Evolutionary conservation across 2,113 vertebrate species (phyloP), one percentile per base, ranked within the genome.

Genomic region (Lathamus discolor): DNA sequence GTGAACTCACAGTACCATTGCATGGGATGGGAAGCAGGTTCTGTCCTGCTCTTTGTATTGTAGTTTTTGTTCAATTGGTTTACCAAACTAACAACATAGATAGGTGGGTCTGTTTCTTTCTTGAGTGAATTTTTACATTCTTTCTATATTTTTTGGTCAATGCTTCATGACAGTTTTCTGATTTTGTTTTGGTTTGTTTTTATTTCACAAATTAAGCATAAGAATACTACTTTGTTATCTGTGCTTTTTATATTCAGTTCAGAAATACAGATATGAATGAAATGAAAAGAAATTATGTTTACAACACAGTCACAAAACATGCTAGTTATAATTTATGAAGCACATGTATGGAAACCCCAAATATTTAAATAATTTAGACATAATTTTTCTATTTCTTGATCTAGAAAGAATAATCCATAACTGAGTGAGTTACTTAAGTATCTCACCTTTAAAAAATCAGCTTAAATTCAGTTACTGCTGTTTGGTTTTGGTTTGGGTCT

Each of bases 111-210:
- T 73, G 5, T 52, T 35, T 35, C 27, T 48, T 84, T 73, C 61
- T 55, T 35, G 10, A 80, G 17, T 23, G n/a, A 39, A 28, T 25
- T 78, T 91, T 49, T 72, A 9, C 10, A 24, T 67, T 18, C 10
- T 33, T 69, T 69, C 44, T 48, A 11, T 35, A 11, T 1, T 74
- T 69, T 76, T 39, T 61, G 5, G 22, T 51, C 17, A 88, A 18
- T 1, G 15, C 7, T 1, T 7, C 4, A 5, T 24, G 9, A 43
- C 3, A 59, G 10, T 25, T 82, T 66, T 52, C 20, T 3, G 4
- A 6, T 28, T 37, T 51, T 13, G 27, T 27, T 27, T 33, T 22
- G 31, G 4, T 37, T 52, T 49, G 67, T 72, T 43, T 35, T 62
- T 11, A 13, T 6, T 15, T 48, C 17, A 5, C 9, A 74, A 51